Evolutionary conservation across 2,113 vertebrate species (phyloP), one percentile per base, ranked within the genome.

Genomic region (Eupsittula cactorum): DNA sequence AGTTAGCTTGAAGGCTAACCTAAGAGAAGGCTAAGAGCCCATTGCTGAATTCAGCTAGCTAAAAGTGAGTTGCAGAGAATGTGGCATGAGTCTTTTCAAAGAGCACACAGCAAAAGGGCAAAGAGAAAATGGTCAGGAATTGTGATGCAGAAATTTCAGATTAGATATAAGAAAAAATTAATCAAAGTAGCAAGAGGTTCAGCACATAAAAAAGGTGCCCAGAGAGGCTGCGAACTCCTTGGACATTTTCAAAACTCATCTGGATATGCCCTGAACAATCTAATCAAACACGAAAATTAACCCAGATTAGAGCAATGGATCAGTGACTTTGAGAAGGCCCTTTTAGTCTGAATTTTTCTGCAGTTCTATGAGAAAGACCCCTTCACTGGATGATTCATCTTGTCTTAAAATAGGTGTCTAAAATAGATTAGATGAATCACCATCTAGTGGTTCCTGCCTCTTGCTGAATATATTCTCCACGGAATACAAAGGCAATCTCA

Each of bases 351-450:
- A 81, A 63, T 95, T 95, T 93, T 95, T 86, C 88, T 91, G 5
- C 50, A 44, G 77, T 85, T 69, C 90, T 85, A 27, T 59, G 77
- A 93, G 86, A 96, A 95, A 92, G 77, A 83, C 83, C 90, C 52
- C 39, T 96, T 94, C 55, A 68, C 55, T 42, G 88, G 23, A 44
- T 97, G 96, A 97, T 95, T 97, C 96, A 97, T 96, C 94, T 93
- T 86, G 47, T 92, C 96, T 95, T 96, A 97, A 97, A 97, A 97
- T 96, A 97, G 94, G 95, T 91, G 69, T 95, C 92, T 91, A 95
- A 97, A 97, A 97, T 93, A 97, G 95, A 95, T 94, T 84, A 93
- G 95, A 96, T 96, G 96, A 97, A 95, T 97, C 95, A 97, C 83
- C 83, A 96, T 97, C 91, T 95, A 94, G 88, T 92, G 44, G 88